phyloP scores from a whole-genome alignment of 2,113 vertebrate genomes.

The Indicator indicator region DNA sequence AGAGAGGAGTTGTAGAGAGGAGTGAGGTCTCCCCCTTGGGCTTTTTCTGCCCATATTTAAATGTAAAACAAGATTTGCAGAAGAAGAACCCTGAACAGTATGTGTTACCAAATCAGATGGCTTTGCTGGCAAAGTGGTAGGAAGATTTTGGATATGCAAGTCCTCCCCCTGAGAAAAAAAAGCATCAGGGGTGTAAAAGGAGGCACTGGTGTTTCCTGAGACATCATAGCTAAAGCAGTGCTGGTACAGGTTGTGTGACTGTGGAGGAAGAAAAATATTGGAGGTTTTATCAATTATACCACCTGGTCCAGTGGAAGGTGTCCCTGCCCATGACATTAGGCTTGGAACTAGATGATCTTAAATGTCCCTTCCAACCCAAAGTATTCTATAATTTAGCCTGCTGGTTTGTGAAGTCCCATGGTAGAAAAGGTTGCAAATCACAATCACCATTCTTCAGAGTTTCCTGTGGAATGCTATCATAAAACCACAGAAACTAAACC shows the following conservation, averaged over 20 bases:
- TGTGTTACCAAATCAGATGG: neutral
- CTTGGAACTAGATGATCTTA: no score
- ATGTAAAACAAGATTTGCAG: neutral
- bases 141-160: neutral
- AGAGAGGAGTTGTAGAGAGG: no score
- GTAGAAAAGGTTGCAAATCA: neutral
- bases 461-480: neutral
- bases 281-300: neutral
- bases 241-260: neutral
- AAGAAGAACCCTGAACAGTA: neutral
- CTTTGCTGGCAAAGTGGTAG: neutral
- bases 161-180: neutral
- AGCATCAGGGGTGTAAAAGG: neutral
- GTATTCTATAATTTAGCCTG: neutral
- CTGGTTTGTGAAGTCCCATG: fast-evolving
- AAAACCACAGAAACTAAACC: neutral
- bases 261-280: neutral
- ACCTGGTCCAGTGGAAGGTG: no score
- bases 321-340: no score
- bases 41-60: neutral
- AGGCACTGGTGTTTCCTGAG: neutral
- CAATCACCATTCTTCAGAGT: neutral
- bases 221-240: fast-evolving
- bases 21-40: no score
- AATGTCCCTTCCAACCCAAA: no score